These are phyloP conservation scores for Prolemur simus DNA, from an alignment of 2,113 vertebrate species.

Conservation along the genomic window DNA sequence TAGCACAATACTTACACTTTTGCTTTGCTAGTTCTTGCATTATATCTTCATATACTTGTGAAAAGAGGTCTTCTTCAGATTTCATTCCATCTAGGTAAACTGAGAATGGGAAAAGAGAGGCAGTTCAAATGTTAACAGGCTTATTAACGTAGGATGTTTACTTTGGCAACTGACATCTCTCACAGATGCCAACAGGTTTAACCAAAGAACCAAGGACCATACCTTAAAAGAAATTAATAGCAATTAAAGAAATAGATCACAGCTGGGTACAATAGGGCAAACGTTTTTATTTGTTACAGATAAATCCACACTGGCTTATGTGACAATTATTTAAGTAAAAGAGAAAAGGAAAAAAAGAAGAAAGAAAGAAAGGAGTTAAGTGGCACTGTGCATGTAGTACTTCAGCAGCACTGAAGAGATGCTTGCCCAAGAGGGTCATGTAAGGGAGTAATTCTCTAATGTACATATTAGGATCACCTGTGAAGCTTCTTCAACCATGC, in stretches of 20 bases:
- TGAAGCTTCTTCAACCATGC: not conserved
- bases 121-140: not conserved
- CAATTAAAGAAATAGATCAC: not conserved
- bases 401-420: not conserved
- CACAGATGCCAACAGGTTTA: not conserved
- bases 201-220: not conserved
- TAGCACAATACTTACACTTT: conserved; percentile 76
- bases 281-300: not conserved
- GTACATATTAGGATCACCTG: not conserved
- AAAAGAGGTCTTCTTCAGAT: conserved; percentile 87
- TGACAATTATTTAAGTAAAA: not conserved
- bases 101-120: conserved; percentile 68
- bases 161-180: not conserved
- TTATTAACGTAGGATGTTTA: not conserved
- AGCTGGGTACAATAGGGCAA: not conserved
- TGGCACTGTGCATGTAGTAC: not conserved
- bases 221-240: not conserved
- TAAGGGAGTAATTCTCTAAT: not conserved
- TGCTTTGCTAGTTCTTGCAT: conserved; percentile 82
- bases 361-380: not conserved
- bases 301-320: not conserved
- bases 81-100: conserved; percentile 93
- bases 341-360: not conserved
- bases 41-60: conserved; percentile 86
- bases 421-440: not conserved